Conservation (phyloP, 2,888 invertebrate species). For the Pterostichus madidus region DNA sequence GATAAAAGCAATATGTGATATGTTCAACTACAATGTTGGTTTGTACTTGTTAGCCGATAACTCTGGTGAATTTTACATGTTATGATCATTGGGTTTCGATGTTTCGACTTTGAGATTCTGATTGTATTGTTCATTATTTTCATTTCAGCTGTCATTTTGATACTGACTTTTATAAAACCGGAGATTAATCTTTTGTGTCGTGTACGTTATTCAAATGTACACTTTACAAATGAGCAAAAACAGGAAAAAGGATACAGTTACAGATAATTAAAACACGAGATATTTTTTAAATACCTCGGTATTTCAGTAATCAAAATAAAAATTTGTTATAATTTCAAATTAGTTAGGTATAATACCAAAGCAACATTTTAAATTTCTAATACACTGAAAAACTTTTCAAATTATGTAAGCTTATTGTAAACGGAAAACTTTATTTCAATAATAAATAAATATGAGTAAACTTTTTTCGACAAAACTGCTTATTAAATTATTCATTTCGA, state of each 20-base stretch:
- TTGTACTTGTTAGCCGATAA: background rate
- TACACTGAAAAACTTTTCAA: conserved; percentile 1
- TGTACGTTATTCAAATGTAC: background rate
- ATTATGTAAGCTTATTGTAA: background rate
- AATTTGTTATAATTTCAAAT: too few relatives aligned
- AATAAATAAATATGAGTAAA: conserved; percentile 8
- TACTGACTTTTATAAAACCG: conserved; percentile 14
- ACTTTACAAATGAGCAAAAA: too few relatives aligned
- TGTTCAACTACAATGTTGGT: background rate
- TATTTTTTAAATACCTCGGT: too few relatives aligned
- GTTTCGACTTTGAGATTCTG: background rate
- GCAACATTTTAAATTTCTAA: too few relatives aligned
- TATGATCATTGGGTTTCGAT: conserved; percentile 15
- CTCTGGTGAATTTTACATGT: background rate
- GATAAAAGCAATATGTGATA: background rate
- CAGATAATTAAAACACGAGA: too few relatives aligned
- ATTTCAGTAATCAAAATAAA: too few relatives aligned
- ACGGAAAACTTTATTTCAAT: background rate
- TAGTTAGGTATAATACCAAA: too few relatives aligned
- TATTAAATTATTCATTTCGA: conserved; percentile 10
- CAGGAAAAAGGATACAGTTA: too few relatives aligned
- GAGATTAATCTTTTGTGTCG: conserved; percentile 7
- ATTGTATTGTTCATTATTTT: background rate
- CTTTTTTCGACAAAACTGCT: background rate
- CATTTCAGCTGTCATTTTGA: background rate